Percentiles rank a stretch among this genome's conserved stretches.
Conservation (phyloP, 2,888 invertebrate species). For the Agonopterix subpropinquella region DNA sequence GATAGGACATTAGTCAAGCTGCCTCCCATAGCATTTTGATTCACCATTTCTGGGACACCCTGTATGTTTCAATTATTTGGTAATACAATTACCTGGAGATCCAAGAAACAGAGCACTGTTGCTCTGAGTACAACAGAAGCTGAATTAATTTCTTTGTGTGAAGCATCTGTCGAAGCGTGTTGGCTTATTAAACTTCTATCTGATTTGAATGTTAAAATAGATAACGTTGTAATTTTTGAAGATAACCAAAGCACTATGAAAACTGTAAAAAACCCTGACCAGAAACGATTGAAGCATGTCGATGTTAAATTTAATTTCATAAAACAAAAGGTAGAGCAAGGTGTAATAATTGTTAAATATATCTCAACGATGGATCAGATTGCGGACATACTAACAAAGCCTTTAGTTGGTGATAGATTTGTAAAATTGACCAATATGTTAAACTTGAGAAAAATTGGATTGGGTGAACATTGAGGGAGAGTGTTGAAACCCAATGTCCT, state of each 20-base stretch:
- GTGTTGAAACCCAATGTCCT: no score
- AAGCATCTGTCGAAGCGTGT: slow-evolving; percentile 6
- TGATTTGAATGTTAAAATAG: slow-evolving; percentile 2
- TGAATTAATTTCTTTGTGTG: slow-evolving; percentile 11
- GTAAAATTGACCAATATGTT: no score
- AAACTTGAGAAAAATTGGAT: no score
- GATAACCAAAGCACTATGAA: slow-evolving; percentile 9
- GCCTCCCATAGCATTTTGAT: no score
- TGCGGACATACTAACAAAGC: no score
- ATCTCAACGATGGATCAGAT: no score
- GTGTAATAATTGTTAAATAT: neutral
- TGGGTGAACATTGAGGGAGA: no score
- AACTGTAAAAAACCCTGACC: slow-evolving; percentile 1
- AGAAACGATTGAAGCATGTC: slow-evolving; percentile 5
- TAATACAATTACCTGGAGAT: slow-evolving; percentile 11
- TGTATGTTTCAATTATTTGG: slow-evolving; percentile 11
- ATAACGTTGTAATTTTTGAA: slow-evolving; percentile 2
- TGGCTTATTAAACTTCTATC: slow-evolving; percentile 4
- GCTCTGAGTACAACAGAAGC: slow-evolving; percentile 12
- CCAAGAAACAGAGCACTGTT: slow-evolving; percentile 13
- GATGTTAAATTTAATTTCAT: neutral
- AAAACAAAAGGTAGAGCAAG: slow-evolving; percentile 2
- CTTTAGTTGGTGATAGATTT: no score
- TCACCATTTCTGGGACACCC: no score
- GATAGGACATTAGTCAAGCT: no score